Conservation (phyloP, 2,113 vertebrate genomes). For the Pelecanus crispus region DNA sequence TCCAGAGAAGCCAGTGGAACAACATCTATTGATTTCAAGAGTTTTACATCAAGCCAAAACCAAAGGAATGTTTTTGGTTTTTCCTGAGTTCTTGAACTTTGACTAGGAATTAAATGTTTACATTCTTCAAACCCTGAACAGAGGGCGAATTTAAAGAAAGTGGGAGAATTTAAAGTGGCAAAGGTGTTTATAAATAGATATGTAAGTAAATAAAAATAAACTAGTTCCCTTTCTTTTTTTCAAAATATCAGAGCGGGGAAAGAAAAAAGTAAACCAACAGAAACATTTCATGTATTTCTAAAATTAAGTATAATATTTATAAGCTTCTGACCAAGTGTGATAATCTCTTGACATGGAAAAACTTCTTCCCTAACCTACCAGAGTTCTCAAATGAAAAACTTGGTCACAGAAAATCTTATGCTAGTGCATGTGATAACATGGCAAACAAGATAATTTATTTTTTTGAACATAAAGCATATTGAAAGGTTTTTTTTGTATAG, state of each 20-base stretch:
- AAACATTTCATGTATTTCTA: neutral
- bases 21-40: neutral
- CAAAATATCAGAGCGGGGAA: fast-evolving
- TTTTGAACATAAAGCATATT: neutral
- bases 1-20: neutral
- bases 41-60: neutral
- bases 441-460: neutral
- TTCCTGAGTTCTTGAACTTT: neutral
- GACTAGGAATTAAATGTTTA: neutral
- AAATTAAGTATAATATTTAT: neutral
- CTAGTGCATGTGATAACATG: too few species aligned
- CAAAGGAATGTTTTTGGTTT: neutral
- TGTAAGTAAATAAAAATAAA: neutral
- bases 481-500: neutral
- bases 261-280: neutral
- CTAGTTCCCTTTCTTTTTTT: fast-evolving
- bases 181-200: neutral
- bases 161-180: neutral
- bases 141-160: neutral
- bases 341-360: neutral
- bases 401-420: neutral
- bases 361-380: neutral
- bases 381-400: neutral
- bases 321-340: neutral
- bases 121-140: neutral